A percentile compares a stretch with the other conserved stretches of the same genome.
These are phyloP conservation scores for Sprattus sprattus DNA, from an alignment of 2,113 vertebrate species.

Conservation along the genomic window DNA sequence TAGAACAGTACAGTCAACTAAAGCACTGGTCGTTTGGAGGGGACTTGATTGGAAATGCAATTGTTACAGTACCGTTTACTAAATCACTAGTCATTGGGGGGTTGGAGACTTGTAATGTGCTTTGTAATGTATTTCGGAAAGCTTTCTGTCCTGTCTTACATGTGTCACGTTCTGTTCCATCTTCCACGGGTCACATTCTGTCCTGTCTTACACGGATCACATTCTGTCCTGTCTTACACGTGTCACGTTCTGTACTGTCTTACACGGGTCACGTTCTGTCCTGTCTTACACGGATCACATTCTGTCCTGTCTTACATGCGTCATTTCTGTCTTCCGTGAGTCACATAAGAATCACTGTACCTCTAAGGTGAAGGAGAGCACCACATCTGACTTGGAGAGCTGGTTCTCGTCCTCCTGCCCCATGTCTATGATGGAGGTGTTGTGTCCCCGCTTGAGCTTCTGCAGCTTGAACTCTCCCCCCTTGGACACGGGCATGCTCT, in stretches of 20 bases:
- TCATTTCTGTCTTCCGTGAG: too few relatives aligned
- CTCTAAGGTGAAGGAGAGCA: constrained; percentile 95
- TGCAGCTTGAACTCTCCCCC: constrained; percentile 95
- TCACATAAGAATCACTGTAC: constrained; percentile 59
- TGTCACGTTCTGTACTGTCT: not conserved
- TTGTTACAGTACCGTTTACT: not conserved
- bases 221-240: not conserved
- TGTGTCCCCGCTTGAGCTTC: constrained; percentile 96
- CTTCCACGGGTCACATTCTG: not conserved
- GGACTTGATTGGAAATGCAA: not conserved
- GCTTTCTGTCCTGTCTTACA: not conserved
- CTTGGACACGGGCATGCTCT: constrained; percentile 98
- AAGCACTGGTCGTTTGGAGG: not conserved
- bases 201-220: not conserved
- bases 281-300: not conserved
- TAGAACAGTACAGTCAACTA: not conserved
- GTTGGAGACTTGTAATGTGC: too few relatives aligned
- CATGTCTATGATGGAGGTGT: constrained; percentile 98
- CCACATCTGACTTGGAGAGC: constrained; percentile 95
- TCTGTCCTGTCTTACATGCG: too few relatives aligned
- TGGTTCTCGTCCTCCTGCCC: constrained; percentile 98
- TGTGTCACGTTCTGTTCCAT: not conserved
- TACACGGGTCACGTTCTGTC: not conserved
- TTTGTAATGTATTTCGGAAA: too few relatives aligned
- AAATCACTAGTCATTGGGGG: too few relatives aligned